phyloP scores from a whole-genome alignment of 1,140 invertebrate genomes.

The Drosophila pseudoobscura region DNA sequence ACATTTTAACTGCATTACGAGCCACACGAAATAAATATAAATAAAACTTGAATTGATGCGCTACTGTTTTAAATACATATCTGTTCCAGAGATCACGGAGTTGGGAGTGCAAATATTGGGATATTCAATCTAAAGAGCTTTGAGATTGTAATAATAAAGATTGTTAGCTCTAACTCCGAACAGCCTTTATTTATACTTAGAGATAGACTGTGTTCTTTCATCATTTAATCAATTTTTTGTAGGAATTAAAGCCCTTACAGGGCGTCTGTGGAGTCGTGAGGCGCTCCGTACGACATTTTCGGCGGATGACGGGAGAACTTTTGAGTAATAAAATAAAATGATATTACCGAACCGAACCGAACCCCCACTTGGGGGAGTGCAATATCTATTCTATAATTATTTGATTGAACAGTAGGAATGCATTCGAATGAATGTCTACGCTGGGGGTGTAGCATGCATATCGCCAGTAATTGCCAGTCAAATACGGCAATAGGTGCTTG shows the following conservation, averaged over 20 bases:
- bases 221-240: too few relatives aligned
- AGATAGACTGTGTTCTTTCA: too few relatives aligned
- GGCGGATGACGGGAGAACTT: slow-evolving; percentile 32
- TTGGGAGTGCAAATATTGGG: too few relatives aligned
- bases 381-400: slow-evolving; percentile 19
- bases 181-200: too few relatives aligned
- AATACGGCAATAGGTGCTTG: slow-evolving; percentile 38
- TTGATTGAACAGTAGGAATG: slow-evolving; percentile 41
- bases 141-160: too few relatives aligned
- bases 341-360: slow-evolving; percentile 2
- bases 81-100: not conserved
- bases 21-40: slow-evolving; percentile 16
- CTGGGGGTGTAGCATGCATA: slow-evolving; percentile 33
- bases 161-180: too few relatives aligned
- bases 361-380: too few relatives aligned
- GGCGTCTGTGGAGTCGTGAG: not conserved
- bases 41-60: slow-evolving; percentile 30
- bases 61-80: slow-evolving; percentile 4
- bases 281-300: too few relatives aligned
- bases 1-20: slow-evolving; percentile 38
- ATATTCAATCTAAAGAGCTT: too few relatives aligned
- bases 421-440: slow-evolving; percentile 7
- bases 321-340: slow-evolving; percentile 33
- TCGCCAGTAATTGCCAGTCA: slow-evolving; percentile 41
- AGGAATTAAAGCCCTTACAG: not conserved